Conservation (phyloP, 1,140 invertebrate species). For the Colletes gigas region DNA sequence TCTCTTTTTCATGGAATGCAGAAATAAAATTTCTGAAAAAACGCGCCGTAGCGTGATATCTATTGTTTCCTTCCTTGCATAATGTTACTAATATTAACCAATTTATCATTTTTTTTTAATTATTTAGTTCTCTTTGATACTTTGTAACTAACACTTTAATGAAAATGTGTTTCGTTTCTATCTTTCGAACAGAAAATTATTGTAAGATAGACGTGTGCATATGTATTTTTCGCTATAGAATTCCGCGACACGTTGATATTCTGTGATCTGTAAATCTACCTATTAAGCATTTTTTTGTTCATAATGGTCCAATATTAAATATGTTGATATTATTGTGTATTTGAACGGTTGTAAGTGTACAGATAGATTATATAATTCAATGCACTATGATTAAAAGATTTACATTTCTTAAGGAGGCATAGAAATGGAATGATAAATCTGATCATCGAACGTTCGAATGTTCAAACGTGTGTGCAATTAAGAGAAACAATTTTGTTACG, state of each 20-base stretch:
- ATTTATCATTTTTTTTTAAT: conserved; percentile 4
- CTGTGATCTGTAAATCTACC: conserved; percentile 26
- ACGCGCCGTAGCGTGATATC: conserved; percentile 50
- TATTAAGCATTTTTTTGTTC: conserved; percentile 42
- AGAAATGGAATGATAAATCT: conserved; percentile 53
- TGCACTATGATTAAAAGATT: conserved; percentile 71
- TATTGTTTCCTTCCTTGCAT: conserved; percentile 59
- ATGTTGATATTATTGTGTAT: conserved; percentile 79
- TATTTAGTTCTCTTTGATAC: neutral
- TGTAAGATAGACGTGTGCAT: conserved; percentile 30
- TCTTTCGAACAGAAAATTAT: conserved; percentile 4
- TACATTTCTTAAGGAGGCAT: conserved; percentile 69
- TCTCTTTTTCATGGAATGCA: conserved; percentile 66
- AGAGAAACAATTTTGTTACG: conserved; percentile 31
- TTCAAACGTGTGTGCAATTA: conserved; percentile 58
- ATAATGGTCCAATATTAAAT: conserved; percentile 76
- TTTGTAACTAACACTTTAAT: conserved; percentile 23
- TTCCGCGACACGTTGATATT: conserved; percentile 11
- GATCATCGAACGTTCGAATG: conserved; percentile 32
- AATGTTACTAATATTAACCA: conserved; percentile 50
- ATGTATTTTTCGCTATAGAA: conserved; percentile 22
- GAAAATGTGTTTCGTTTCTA: conserved; percentile 12
- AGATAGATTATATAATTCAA: conserved; percentile 75
- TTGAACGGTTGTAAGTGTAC: conserved; percentile 78
- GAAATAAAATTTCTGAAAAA: conserved; percentile 69